Conservation (phyloP, 2,888 invertebrate species). For the Yponomeuta evonymella region DNA sequence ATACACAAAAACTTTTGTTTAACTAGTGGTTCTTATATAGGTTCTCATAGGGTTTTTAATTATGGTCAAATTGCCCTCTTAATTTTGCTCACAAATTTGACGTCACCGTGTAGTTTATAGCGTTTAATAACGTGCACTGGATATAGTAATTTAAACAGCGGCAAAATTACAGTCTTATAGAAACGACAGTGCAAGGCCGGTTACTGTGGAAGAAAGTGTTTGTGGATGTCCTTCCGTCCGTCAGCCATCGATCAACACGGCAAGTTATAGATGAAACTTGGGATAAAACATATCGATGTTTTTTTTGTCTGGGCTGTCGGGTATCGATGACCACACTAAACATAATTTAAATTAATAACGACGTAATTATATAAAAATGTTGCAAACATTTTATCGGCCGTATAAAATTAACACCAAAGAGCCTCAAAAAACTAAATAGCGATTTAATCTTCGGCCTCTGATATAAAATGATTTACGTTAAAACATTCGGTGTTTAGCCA, state of each 20-base stretch:
- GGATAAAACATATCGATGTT: background rate
- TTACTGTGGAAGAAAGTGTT: slow-evolving; percentile 11
- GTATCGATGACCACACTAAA: background rate
- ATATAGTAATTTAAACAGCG: background rate
- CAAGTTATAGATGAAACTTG: background rate
- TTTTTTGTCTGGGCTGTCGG: background rate
- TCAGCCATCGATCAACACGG: background rate
- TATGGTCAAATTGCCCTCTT: too few relatives aligned
- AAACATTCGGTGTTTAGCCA: slow-evolving; percentile 18
- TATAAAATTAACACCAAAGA: background rate
- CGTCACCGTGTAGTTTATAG: background rate
- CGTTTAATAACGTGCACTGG: background rate
- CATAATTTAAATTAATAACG: background rate
- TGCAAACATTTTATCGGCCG: background rate
- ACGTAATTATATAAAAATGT: background rate
- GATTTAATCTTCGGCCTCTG: background rate
- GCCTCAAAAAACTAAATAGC: background rate
- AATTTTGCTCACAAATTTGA: background rate
- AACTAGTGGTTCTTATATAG: too few relatives aligned
- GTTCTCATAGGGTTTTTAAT: too few relatives aligned
- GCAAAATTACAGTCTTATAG: slow-evolving; percentile 1
- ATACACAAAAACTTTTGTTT: too few relatives aligned
- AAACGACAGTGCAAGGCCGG: background rate
- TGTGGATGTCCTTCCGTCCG: background rate
- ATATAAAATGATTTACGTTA: background rate